Evolutionary conservation across 2,797 vertebrate genomes (phyloP), one percentile per base, ranked within the genome.

Genomic region (Thamnophis elegans): DNA sequence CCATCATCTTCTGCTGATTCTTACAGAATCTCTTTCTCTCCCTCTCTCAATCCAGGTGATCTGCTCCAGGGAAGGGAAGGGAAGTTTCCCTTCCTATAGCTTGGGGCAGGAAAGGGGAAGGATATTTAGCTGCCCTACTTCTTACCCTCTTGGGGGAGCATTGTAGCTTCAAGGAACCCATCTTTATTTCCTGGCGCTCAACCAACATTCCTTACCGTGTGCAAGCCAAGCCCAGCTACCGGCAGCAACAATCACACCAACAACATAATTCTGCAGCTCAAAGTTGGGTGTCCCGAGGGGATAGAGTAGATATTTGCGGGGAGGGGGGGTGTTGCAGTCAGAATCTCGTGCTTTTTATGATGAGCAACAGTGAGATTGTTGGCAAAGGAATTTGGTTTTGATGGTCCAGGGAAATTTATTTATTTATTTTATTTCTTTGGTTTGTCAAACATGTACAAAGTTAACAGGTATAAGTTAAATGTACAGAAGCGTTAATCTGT

Each of bases 1-100:
- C 10, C 59, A 53, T 18, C 55, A 47, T 53, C 42, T 26, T 8
- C 36, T 88, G 36, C 60, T 20, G 53, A 20, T 55, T 0, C 65
- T n/a, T 32, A 16, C 28, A 68, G 28, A 65, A 65, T n/a, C 13
- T 11, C 26, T 78, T 36, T 78, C 22, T 32, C 13, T 51, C 58
- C 3, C 36, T 28, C 55, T 59, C 25, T 36, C n/a, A 5, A 5
- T 13, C 92, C 93, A 91, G 32, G 91, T 93, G 91, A 60, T 91
- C 78, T 92, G 89, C 96, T 95, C 0, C 25, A 32, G 65, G 92
- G 32, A 18, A 85, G 87, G 87, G 90, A 93, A 91, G 94, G 92
- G 5, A 51, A 53, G 51, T 92, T 96, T 95, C 91, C 90, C 89
- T 60, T 93, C 87, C 9, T 13, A 0, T 68, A 92, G 85, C 91